These are phyloP conservation scores for Chamaetylas fuelleborni DNA, from an alignment of 2,113 vertebrate genomes.

Conservation along the genomic window DNA sequence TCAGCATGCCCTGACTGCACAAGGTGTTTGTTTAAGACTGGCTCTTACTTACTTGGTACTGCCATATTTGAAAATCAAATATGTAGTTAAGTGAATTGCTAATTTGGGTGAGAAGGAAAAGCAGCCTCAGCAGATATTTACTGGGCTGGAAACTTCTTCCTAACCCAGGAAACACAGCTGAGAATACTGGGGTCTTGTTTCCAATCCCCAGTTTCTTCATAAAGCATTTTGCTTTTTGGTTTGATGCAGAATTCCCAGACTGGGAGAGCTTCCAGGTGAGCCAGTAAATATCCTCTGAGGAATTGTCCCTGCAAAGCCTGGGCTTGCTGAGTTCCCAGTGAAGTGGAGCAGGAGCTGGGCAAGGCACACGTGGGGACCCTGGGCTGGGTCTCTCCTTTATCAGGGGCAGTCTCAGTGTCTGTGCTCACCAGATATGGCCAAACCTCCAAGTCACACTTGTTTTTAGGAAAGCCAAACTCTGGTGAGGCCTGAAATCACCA, in stretches of 20 bases:
- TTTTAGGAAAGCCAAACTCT: background rate
- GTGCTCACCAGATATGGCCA: fast-evolving
- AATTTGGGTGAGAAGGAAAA: background rate
- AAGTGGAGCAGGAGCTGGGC: background rate
- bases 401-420: fast-evolving
- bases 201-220: background rate
- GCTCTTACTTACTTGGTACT: background rate
- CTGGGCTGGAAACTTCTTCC: background rate
- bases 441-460: background rate
- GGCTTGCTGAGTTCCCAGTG: fast-evolving
- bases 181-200: background rate
- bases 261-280: background rate
- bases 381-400: background rate
- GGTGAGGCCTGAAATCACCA: background rate
- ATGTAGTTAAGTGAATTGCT: background rate
- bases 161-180: background rate
- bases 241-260: background rate
- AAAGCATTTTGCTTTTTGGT: background rate
- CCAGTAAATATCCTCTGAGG: background rate
- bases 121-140: background rate
- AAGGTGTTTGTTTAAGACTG: background rate
- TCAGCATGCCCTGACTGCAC: background rate
- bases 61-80: background rate
- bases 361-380: fast-evolving
- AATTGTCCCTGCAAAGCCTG: fast-evolving